Evolutionary conservation across 2,797 vertebrate genomes (phyloP), one percentile per base, ranked within the genome.

Genomic region (Scolopax rusticola): DNA sequence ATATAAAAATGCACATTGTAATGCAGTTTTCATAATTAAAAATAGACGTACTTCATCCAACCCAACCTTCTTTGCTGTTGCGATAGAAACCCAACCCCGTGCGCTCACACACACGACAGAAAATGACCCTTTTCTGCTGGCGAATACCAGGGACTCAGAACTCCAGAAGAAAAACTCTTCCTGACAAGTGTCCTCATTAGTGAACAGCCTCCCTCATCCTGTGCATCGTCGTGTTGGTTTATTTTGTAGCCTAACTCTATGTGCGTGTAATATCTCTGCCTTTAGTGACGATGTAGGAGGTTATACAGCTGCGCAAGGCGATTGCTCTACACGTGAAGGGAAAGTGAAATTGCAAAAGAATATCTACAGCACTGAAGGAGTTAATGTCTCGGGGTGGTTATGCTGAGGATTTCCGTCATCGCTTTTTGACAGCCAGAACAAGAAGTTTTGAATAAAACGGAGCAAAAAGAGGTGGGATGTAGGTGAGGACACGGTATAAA

Each of bases 1-100:
- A 97, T 97, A 98, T 97, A 96, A 97, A 98, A 98, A 97, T 95
- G 97, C 96, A 98, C 95, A 95, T 81, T 89, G 97, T 96, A 97
- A 97, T 94, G 95, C 93, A 93, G 89, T 96, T 97, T 96, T 96
- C 97, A 94, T 93, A 82, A 95, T 97, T 96, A 96, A 97, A 97
- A 97, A 94, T 93, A 94, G 96, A 96, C 94, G 50, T 59, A 82
- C 56, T 92, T 97, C 96, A 97, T 96, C 97, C 96, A 96, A 97
- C 91, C 92, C 95, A 93, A 92, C 96, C 96, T 95, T 94, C 92
- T 91, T 92, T 81, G 85, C 59, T 84, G 59, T 74, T 88, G 93
- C 69, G 95, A 88, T 93, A 96, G 93, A 95, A 96, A 95, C 91
- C 95, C 81, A 95, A 88, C 93, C 90, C 95, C 93, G 94, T 4